Conservation (phyloP, 2,797 vertebrate genomes). For the Tokudaia muenninki region DNA sequence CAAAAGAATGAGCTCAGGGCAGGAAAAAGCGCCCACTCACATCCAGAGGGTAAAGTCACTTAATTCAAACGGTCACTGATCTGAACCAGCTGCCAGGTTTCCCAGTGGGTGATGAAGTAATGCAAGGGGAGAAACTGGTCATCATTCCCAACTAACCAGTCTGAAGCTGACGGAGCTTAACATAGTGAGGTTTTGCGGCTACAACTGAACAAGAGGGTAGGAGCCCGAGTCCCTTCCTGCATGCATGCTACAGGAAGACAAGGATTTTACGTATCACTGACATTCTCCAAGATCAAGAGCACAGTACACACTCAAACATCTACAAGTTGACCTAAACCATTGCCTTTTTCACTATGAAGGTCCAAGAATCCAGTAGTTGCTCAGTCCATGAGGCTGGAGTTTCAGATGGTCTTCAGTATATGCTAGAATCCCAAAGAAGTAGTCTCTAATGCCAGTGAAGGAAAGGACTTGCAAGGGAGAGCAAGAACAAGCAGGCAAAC, state of each 20-base stretch:
- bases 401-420: background rate
- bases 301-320: background rate
- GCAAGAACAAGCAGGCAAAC: background rate
- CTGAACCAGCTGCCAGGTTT: constrained; percentile 22
- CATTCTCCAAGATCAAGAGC: background rate
- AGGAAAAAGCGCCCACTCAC: background rate
- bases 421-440: background rate
- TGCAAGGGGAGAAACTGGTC: background rate
- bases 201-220: background rate
- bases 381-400: background rate
- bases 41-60: constrained; percentile 23
- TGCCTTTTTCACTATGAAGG: too few species aligned
- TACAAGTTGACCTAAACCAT: background rate
- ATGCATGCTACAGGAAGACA: background rate
- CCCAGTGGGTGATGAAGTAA: constrained; percentile 5
- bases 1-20: constrained; percentile 29
- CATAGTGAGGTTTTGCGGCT: background rate
- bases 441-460: background rate
- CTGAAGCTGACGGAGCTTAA: background rate
- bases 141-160: background rate
- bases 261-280: background rate
- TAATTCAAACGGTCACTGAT: background rate
- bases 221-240: background rate
- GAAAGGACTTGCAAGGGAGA: background rate
- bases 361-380: background rate